Evolutionary conservation across 2,797 vertebrate genomes (phyloP).

Genomic region (Cygnus olor): DNA sequence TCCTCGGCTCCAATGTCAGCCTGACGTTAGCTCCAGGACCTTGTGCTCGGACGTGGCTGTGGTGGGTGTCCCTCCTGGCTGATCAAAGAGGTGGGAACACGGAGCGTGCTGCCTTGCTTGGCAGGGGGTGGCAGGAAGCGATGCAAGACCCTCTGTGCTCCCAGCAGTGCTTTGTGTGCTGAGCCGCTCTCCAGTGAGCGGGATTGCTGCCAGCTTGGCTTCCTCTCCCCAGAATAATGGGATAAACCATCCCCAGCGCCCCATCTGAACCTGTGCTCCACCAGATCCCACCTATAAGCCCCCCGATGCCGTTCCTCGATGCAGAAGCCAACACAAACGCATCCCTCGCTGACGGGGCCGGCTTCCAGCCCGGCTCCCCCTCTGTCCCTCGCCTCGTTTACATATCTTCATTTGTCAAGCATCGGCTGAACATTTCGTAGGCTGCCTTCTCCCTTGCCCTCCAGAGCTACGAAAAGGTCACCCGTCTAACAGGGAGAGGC

Average conservation of each 20-base stretch:
- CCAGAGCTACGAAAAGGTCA: conserved; percentile 51
- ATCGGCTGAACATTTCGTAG: neutral
- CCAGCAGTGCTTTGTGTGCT: neutral
- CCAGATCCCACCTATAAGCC: neutral
- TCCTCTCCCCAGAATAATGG: neutral
- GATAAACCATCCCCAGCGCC: neutral
- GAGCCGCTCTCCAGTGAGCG: neutral
- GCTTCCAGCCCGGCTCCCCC: neutral
- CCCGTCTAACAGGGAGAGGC: neutral
- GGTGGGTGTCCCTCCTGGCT: accelerated
- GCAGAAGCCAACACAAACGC: neutral
- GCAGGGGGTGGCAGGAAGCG: neutral
- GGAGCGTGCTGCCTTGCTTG: neutral
- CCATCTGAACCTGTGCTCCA: accelerated
- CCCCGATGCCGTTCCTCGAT: neutral
- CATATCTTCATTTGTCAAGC: conserved; percentile 34
- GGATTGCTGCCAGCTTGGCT: neutral
- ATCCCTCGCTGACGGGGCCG: neutral
- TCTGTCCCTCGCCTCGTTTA: neutral
- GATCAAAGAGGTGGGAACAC: neutral
- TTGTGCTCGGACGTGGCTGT: accelerated
- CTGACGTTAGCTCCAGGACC: neutral
- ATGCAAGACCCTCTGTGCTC: neutral
- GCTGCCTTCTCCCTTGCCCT: neutral
- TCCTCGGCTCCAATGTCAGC: accelerated